Evolutionary conservation across 2,113 vertebrate species (phyloP), one percentile per base, ranked within the genome.

Genomic region (Strigops habroptila): DNA sequence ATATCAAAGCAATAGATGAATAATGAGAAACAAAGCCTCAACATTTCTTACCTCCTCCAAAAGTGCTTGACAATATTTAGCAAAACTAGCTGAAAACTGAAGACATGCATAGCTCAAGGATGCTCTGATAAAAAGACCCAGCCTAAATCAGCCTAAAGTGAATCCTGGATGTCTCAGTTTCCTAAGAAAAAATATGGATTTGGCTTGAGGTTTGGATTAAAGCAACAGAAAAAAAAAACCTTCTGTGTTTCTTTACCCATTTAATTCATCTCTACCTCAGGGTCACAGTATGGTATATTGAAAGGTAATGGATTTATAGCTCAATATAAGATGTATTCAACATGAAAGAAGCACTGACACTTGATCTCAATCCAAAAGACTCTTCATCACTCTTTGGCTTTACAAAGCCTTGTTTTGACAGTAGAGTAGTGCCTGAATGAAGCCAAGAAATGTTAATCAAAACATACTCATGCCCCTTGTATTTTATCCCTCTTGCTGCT

Each of bases 381-480:
- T 4, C 52, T 60, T 90, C 52, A 41, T 41, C 14, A 1, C 7
- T 69, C 67, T 31, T 12, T 23, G 37, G 39, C 55, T 83, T 79
- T 41, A 62, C n/a, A 83, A 73, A 87, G 33, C 55, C 75, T 89
- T 2, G 1, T 70, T 88, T 24, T 92, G 46, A 63, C 65, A 39
- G 15, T 4, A 22, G n/a, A 44, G 30, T 6, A 59, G 19, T 33
- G 43, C 43, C 39, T 80, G 53, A 76, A 62, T 4, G 18, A 62
- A 91, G 71, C 12, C 28, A 48, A 48, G 49, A n/a, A n/a, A 92
- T 83, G 44, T 81, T 92, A 69, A 95, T 80, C 62, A 49, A 77
- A 81, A 86, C 69, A 12, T 60, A 88, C 82, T 53, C 49, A 68
- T 1, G 5, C 13, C 21, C 27, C 21, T 80, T 0, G 0, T 46